A percentile compares a stretch with the other conserved stretches of the same genome.
These are phyloP conservation scores for Tetranychus truncatus DNA, from an alignment of 2,888 invertebrate genomes.

Conservation along the genomic window DNA sequence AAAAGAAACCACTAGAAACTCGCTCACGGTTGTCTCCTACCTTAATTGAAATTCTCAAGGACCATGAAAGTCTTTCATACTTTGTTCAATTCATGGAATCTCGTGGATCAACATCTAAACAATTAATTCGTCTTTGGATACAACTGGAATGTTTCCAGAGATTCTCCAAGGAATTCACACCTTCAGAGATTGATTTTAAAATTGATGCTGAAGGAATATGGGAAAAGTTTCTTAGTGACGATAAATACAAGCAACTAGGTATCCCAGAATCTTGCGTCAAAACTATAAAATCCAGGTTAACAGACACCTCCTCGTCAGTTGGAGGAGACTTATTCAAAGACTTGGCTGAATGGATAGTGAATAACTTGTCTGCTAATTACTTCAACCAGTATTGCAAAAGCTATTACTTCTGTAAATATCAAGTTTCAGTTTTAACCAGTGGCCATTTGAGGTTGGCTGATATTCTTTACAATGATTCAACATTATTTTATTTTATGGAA, in stretches of 20 bases:
- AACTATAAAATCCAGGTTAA: slow-evolving; percentile 8
- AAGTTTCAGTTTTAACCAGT: slow-evolving; percentile 70
- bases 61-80: slow-evolving; percentile 59
- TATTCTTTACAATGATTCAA: slow-evolving; percentile 71
- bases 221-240: slow-evolving; percentile 11
- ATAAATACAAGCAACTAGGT: background rate
- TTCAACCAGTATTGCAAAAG: slow-evolving; percentile 49
- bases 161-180: background rate
- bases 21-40: slow-evolving; percentile 46
- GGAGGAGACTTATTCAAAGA: slow-evolving; percentile 11
- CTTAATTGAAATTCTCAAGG: slow-evolving; percentile 52
- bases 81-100: slow-evolving; percentile 69
- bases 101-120: slow-evolving; percentile 39
- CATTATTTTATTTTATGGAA: slow-evolving; percentile 86
- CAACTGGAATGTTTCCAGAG: slow-evolving; percentile 36
- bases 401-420: slow-evolving; percentile 73
- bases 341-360: background rate
- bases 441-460: slow-evolving; percentile 61
- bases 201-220: slow-evolving; percentile 13
- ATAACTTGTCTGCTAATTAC: slow-evolving; percentile 15
- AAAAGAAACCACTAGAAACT: slow-evolving; percentile 21
- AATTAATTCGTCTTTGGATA: slow-evolving; percentile 37
- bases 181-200: background rate
- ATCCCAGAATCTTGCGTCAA: background rate
- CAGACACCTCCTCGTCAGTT: background rate